phyloP scores from a whole-genome alignment of 2,113 vertebrate species.

The Myrmecobius fasciatus region DNA sequence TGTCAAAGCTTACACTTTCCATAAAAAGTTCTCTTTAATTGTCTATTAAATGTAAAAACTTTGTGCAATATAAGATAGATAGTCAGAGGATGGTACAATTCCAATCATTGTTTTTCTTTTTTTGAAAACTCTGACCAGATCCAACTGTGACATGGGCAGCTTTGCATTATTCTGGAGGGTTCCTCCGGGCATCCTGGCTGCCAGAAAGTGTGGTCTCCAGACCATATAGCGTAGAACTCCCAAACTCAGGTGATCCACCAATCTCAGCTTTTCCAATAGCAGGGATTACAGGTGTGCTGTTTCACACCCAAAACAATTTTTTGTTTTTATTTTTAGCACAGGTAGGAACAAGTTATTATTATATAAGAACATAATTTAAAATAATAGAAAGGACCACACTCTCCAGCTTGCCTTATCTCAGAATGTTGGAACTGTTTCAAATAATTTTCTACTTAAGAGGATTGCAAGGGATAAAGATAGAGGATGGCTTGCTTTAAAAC shows the following conservation, averaged over 20 bases:
- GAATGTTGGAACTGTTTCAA: neutral
- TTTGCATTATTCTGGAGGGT: too few relatives aligned
- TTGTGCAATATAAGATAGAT: neutral
- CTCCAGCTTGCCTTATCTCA: conserved; percentile 8
- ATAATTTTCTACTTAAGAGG: conserved; percentile 29
- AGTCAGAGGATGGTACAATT: neutral
- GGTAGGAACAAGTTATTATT: neutral
- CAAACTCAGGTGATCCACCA: neutral
- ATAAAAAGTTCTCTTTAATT: neutral
- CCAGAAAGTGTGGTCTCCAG: neutral
- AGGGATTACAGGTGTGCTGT: neutral
- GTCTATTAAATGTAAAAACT: neutral
- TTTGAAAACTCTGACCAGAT: neutral
- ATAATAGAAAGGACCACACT: neutral
- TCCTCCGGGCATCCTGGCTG: neutral
- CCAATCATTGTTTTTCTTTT: neutral
- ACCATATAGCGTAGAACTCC: neutral
- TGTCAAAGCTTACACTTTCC: neutral
- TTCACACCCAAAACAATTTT: neutral
- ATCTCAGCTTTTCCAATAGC: neutral
- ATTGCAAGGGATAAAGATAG: neutral
- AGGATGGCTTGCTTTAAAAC: neutral
- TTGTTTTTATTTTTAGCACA: neutral
- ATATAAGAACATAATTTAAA: conserved; percentile 41
- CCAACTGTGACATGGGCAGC: neutral